Evolutionary conservation across 92 coral and sea anemone genomes (phyloP).

Genomic region (Anthopleura xanthogrammica): DNA sequence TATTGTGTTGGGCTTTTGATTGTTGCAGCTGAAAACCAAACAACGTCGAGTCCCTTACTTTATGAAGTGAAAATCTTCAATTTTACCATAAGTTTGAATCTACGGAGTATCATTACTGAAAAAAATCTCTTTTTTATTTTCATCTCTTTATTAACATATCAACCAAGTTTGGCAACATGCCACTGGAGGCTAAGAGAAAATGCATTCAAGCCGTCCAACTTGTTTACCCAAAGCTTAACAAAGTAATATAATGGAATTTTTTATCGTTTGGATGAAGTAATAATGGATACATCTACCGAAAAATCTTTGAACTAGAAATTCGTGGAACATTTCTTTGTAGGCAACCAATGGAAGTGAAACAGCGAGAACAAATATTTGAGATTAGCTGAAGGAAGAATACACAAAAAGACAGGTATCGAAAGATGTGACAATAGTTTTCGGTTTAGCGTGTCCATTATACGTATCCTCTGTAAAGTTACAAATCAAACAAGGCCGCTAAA

Average conservation of each 20-base stretch:
- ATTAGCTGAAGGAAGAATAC: background rate
- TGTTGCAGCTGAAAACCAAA: background rate
- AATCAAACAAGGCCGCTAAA: background rate
- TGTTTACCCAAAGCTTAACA: slow-evolving; percentile 4
- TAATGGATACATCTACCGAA: background rate
- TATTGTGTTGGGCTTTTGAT: background rate
- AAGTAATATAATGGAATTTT: background rate
- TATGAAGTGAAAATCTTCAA: background rate
- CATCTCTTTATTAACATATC: background rate
- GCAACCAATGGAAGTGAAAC: background rate
- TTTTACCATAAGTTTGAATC: background rate
- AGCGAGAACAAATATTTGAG: slow-evolving; percentile 19
- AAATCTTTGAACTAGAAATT: background rate
- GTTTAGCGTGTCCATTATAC: background rate
- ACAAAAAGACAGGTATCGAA: background rate
- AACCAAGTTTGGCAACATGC: background rate
- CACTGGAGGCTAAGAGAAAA: background rate
- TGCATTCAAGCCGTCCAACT: background rate
- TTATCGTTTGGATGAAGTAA: background rate
- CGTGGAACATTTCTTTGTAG: slow-evolving; percentile 6
- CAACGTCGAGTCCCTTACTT: background rate
- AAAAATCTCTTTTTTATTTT: background rate
- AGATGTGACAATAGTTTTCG: background rate
- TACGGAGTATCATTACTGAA: background rate
- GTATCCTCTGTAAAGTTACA: background rate